Evolutionary conservation across 2,113 vertebrate genomes (phyloP), one percentile per base, ranked within the genome.

Genomic region (Platysteira castanea): DNA sequence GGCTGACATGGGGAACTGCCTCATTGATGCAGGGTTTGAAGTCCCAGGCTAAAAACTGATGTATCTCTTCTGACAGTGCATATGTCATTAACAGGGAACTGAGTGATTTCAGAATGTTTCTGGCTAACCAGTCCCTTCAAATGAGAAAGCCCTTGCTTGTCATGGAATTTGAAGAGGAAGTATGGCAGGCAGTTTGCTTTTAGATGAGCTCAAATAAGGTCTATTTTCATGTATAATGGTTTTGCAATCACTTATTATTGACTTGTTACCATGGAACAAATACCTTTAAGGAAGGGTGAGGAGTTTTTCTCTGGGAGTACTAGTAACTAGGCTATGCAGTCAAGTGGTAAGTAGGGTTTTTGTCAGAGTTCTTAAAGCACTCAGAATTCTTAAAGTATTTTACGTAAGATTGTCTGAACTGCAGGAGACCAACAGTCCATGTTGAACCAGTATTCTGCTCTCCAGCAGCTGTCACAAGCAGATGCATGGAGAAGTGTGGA

Each of bases 41-140:
- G 68, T 87, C 41, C 22, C 60, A 74, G 85, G 85, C 90, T 93
- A 78, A 92, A 96, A 96, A 30, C 39, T 74, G 78, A 87, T 65
- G 2, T 42, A 86, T 95, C 21, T 92, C 60, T 93, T 92, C 53
- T 93, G 95, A 84, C 83, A 94, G 47, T 76, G 59, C 75, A 37
- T 91, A 80, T 94, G 85, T 81, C 44, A 50, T 84, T 86, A 87
- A 88, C 28, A 70, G 73, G 19, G 47, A n/a, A 75, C 50, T 86
- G 70, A 86, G 54, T 65, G 71, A 78, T 92, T 76, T 93, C 56
- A 28, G 37, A 90, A 47, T 70, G 52, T 92, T 96, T 95, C 1
- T 0, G 52, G 44, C 65, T 84, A 90, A 53, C 68, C 65, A 68
- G 73, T 84, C 86, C 35, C 24, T 69, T 93, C 56, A 70, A 46